These are phyloP conservation scores for Lepisosteus oculatus DNA, from an alignment of 2,113 vertebrate species.

Conservation along the genomic window DNA sequence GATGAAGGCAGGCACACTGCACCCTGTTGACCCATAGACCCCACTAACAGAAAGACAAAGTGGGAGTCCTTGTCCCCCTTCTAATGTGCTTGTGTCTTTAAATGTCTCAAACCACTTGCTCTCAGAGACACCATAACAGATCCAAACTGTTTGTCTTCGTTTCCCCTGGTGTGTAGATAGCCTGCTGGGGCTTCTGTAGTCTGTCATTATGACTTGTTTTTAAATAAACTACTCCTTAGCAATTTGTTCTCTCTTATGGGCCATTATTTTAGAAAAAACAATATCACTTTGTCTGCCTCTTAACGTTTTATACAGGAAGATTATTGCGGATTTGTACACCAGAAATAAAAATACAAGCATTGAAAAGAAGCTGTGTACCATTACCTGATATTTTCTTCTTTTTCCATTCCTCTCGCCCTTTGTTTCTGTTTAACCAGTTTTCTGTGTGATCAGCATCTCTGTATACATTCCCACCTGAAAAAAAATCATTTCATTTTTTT, in stretches of 20 bases:
- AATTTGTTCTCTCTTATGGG: constrained; percentile 68
- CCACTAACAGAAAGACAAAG: constrained; percentile 72
- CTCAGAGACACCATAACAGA: constrained; percentile 67
- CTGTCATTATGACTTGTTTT: constrained; percentile 75
- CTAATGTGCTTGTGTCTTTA: constrained; percentile 70
- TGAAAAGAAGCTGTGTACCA: too few relatives aligned
- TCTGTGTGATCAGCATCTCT: too few relatives aligned
- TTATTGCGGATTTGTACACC: background rate
- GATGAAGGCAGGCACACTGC: too few relatives aligned
- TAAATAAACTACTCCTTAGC: constrained; percentile 70
- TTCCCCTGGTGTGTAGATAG: constrained; percentile 63
- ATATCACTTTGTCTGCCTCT: too few relatives aligned
- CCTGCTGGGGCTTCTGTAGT: constrained; percentile 62
- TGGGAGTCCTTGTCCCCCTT: constrained; percentile 48
- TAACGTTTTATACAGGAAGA: too few relatives aligned
- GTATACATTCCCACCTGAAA: too few relatives aligned
- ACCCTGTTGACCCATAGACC: constrained; percentile 58
- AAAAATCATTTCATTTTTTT: too few relatives aligned
- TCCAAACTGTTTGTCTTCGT: constrained; percentile 68
- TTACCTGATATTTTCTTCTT: too few relatives aligned
- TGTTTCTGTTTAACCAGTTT: too few relatives aligned
- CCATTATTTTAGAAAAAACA: constrained; percentile 41
- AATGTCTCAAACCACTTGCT: constrained; percentile 76
- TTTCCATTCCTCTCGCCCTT: too few relatives aligned
- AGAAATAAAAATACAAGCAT: background rate